Percentiles rank a stretch among this genome's conserved stretches.
These are phyloP conservation scores for Aphidius gifuensis DNA, from an alignment of 1,140 invertebrate species.

Conservation along the genomic window DNA sequence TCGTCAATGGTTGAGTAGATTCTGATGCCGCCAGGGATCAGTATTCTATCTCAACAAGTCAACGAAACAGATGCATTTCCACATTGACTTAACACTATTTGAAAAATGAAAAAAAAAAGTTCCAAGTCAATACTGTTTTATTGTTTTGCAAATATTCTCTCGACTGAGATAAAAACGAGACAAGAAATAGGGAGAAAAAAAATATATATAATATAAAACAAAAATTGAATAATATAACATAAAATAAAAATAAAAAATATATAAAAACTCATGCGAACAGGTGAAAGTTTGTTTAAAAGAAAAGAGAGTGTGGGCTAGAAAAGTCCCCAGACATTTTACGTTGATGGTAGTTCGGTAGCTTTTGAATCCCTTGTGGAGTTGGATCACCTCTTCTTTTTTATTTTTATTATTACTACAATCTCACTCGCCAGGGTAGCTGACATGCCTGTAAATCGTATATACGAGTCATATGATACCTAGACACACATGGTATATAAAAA, in stretches of 20 bases:
- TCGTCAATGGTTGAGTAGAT: too few species aligned
- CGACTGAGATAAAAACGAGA: background rate
- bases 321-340: slow-evolving; percentile 20
- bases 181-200: background rate
- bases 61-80: background rate
- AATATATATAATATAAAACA: background rate
- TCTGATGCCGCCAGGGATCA: slow-evolving; percentile 34
- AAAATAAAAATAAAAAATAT: background rate
- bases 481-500: slow-evolving; percentile 2
- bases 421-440: slow-evolving; percentile 19
- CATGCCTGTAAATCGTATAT: slow-evolving; percentile 26
- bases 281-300: slow-evolving; percentile 23
- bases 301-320: slow-evolving; percentile 22
- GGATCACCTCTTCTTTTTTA: background rate
- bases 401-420: too few species aligned
- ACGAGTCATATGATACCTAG: slow-evolving; percentile 25
- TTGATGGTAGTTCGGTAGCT: background rate
- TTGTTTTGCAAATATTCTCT: slow-evolving; percentile 38
- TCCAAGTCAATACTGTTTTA: slow-evolving; percentile 40
- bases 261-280: slow-evolving; percentile 16
- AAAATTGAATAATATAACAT: background rate
- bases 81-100: background rate
- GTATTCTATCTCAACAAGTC: slow-evolving; percentile 31
- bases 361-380: slow-evolving; percentile 12
- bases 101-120: slow-evolving; percentile 31